Percentiles rank a stretch among this genome's conserved stretches.
Conservation (phyloP, 2,113 vertebrate species). For the Lepisosteus oculatus region DNA sequence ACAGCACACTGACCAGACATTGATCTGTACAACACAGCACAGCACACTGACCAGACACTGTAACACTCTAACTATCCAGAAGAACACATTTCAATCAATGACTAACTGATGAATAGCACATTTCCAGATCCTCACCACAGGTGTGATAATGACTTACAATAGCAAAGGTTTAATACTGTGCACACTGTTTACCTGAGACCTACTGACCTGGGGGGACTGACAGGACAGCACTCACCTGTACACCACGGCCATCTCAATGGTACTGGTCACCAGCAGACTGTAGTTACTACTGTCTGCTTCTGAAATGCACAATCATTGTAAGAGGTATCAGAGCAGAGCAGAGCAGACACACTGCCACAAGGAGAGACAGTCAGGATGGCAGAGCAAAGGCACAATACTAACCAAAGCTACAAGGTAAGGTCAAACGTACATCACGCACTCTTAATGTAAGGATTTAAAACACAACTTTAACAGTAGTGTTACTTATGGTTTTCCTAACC, state of each 20-base stretch:
- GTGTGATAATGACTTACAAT: too few relatives aligned
- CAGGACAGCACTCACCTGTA: slow-evolving; percentile 70
- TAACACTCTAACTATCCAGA: neutral
- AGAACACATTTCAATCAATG: neutral
- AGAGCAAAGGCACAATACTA: neutral
- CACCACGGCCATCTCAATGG: slow-evolving; percentile 80
- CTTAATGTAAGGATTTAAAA: too few relatives aligned
- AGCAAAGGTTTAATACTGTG: too few relatives aligned
- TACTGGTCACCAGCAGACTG: slow-evolving; percentile 78
- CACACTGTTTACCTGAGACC: neutral
- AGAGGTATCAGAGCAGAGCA: neutral
- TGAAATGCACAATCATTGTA: slow-evolving; percentile 1
- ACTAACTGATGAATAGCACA: neutral
- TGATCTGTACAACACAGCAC: neutral
- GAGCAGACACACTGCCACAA: neutral
- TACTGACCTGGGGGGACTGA: neutral
- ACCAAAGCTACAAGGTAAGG: too few relatives aligned
- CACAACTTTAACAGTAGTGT: too few relatives aligned
- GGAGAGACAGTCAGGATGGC: neutral
- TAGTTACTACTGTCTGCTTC: slow-evolving; percentile 45
- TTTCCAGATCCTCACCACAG: too few relatives aligned
- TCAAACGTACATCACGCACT: too few relatives aligned
- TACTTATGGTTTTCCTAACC: too few relatives aligned
- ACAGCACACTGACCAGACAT: neutral
- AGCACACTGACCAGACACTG: neutral